phyloP scores from a whole-genome alignment of 2,113 vertebrate species.

The Accipiter virgatus region DNA sequence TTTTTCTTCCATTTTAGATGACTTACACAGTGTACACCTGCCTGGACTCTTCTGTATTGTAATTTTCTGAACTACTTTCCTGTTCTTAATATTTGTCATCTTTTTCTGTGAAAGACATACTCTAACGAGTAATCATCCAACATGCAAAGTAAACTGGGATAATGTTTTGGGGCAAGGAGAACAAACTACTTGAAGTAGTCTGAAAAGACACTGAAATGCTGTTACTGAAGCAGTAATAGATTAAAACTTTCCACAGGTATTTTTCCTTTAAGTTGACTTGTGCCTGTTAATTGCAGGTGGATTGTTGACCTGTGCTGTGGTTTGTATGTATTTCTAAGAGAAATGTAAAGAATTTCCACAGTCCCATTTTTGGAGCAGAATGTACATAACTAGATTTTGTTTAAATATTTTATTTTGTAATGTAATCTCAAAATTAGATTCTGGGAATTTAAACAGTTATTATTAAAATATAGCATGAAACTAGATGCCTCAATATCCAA shows the following conservation, averaged over 20 bases:
- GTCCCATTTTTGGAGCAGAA: not conserved
- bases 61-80: not conserved
- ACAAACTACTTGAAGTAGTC: not conserved
- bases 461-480: not conserved
- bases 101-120: not conserved
- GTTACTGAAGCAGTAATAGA: not conserved
- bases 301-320: not conserved
- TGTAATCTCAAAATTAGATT: not conserved
- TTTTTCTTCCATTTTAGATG: not conserved
- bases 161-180: not conserved
- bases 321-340: conserved; percentile 38
- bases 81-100: not conserved
- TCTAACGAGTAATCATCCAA: not conserved
- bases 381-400: conserved; percentile 15
- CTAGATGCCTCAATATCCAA: not conserved
- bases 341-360: conserved; percentile 18
- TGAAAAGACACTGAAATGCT: not conserved
- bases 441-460: not conserved
- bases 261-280: not conserved
- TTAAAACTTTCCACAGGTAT: not conserved
- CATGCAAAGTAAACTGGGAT: not conserved
- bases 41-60: not conserved
- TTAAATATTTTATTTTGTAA: conserved; percentile 13
- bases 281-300: not conserved
- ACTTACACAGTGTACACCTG: not conserved